phyloP scores from a whole-genome alignment of 2,797 vertebrate species.

The Smutsia gigantea region DNA sequence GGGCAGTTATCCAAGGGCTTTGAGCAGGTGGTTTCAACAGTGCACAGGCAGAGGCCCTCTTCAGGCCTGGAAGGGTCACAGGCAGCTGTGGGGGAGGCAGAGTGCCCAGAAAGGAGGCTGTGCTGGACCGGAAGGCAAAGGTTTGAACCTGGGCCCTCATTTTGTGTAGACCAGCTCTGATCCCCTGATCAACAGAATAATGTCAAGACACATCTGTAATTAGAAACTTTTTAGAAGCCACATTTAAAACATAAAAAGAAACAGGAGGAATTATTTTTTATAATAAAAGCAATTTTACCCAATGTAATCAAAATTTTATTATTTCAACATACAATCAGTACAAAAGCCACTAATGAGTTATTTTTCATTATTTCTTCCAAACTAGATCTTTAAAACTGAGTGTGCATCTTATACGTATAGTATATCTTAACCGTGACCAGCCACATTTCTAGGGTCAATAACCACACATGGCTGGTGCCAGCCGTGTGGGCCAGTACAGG shows the following conservation, averaged over 20 bases:
- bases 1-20: too few relatives aligned
- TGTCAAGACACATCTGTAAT: background rate
- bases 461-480: too few relatives aligned
- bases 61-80: accelerated
- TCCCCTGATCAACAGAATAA: background rate
- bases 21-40: background rate
- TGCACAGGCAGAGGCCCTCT: accelerated
- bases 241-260: background rate
- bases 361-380: background rate
- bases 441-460: background rate
- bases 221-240: background rate
- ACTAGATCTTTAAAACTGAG: background rate
- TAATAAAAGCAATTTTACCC: background rate
- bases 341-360: background rate
- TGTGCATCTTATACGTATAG: background rate
- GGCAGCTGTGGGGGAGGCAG: background rate
- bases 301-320: background rate
- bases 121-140: background rate
- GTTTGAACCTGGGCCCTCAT: background rate
- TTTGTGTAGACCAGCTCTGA: background rate
- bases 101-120: background rate
- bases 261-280: background rate
- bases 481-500: background rate
- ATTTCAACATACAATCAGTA: background rate
- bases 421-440: accelerated